Percentiles rank a stretch among this genome's conserved stretches.
Evolutionary conservation across 2,113 vertebrate species (phyloP).

Genomic region (Hippocampus barbouri): DNA sequence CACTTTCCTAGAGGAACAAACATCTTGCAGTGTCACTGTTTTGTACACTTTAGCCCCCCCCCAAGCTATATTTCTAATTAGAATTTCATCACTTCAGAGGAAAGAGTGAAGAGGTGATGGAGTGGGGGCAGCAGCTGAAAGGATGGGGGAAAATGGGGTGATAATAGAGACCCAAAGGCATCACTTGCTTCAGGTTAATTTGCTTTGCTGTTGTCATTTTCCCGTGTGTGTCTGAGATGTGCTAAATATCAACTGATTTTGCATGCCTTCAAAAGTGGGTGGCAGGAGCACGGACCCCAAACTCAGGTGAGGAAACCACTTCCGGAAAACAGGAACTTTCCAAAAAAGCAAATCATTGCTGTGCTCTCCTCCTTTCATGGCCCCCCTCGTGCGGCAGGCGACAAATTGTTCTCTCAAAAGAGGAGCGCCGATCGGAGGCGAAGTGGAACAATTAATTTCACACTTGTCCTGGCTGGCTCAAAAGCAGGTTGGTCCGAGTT

Average conservation of each 20-base stretch:
- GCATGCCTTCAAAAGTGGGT: conserved; percentile 12
- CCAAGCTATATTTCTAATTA: conserved; percentile 60
- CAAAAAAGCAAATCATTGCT: conserved; percentile 42
- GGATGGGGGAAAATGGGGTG: conserved; percentile 15
- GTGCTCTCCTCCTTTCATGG: conserved; percentile 50
- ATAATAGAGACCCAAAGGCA: conserved; percentile 22
- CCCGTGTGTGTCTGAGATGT: background rate
- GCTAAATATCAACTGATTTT: conserved; percentile 18
- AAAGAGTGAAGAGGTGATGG: conserved; percentile 9
- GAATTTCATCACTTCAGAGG: conserved; percentile 25
- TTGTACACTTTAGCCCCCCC: conserved; percentile 24
- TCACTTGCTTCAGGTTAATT: conserved; percentile 36
- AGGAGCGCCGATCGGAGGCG: conserved; percentile 83
- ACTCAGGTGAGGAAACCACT: conserved; percentile 41
- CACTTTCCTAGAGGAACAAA: conserved; percentile 14
- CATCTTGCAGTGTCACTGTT: conserved; percentile 30
- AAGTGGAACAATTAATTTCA: conserved; percentile 99
- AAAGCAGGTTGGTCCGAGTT: conserved; percentile 87
- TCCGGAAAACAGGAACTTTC: conserved; percentile 47
- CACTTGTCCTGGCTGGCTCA: conserved; percentile 89
- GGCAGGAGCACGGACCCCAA: conserved; percentile 15
- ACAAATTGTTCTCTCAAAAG: conserved; percentile 90
- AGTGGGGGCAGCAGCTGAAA: background rate
- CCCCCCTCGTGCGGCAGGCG: conserved; percentile 63
- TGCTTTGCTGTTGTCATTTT: conserved; percentile 23